Base-by-base conservation (phyloP, 2,888 invertebrate genomes). In the Standfussiana lucernea region DNA sequence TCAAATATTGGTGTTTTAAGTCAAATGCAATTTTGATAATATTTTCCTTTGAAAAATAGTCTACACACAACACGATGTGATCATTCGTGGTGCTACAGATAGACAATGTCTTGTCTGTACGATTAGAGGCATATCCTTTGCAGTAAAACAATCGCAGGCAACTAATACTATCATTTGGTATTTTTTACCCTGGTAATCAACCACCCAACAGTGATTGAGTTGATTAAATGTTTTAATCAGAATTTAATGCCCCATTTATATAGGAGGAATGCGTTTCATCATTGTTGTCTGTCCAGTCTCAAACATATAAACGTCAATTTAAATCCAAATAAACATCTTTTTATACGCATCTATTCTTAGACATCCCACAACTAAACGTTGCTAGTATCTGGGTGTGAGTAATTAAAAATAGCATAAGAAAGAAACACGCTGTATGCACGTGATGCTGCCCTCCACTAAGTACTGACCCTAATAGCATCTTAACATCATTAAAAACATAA, bases 381-480 rank as follows among this genome's bases (percentile, higher is more conserved):
- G 50, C 67, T 71, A 47, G 21, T 32, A 71, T 64, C 67, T 21
- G 47, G 47, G 70, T 75, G 64, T 66, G 18, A 35, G 59, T 35
- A 21, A 69, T 61, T 59, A 40, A 67, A 71, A 61, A 2, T 3
- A 32, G 28, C 37, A 3, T 8, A 18, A n/a, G 15, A 65, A 71
- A 45, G 40, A 45, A 72, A 59, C 45, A 72, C 35, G 62, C 24
- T 53, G 0, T 18, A 6, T 15, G 1, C 53, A 47, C 45, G 66
- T 80, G 85, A 37, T 15, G 35, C 5, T 47, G 45, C 1, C 18
- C 8, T 8, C 18, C 32, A 28, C 37, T 50, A 47, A 28, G 47
- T 42, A 15, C 50, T 69, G 72, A 83, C 56, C 70, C 40, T 42
- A 35, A 24, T 24, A 40, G 40, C 15, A 70, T 64, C 61, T 72